These are phyloP conservation scores for Venturia canescens DNA, from an alignment of 1,140 invertebrate species.

Conservation along the genomic window DNA sequence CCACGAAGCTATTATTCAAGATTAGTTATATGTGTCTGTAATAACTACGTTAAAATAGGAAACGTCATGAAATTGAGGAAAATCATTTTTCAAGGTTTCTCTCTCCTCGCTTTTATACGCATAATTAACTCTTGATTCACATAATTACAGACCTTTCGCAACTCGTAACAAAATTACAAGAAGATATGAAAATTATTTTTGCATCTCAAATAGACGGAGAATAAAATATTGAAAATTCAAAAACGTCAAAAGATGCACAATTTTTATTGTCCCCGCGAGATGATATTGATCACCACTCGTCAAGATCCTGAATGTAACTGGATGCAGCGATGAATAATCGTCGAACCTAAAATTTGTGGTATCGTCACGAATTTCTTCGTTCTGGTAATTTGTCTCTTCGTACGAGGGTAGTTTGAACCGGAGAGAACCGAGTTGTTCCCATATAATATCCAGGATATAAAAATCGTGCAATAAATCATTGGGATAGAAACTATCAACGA, in stretches of 20 bases:
- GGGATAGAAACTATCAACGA: neutral
- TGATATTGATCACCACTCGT: no score
- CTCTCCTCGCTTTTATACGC: no score
- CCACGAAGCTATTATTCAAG: slow-evolving; percentile 51
- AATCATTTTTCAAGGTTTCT: slow-evolving; percentile 20
- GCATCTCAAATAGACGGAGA: no score
- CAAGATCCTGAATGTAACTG: no score
- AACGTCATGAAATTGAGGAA: neutral
- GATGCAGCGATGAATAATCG: neutral
- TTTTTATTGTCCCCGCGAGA: no score
- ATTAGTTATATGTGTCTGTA: neutral
- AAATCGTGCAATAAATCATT: slow-evolving; percentile 29
- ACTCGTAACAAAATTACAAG: no score
- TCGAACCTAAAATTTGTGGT: neutral
- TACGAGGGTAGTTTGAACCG: slow-evolving; percentile 5
- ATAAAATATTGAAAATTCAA: no score
- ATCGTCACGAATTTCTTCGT: neutral
- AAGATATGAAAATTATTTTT: no score
- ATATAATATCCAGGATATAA: neutral
- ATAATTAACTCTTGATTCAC: neutral
- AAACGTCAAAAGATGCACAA: no score
- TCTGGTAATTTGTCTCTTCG: neutral
- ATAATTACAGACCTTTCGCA: no score
- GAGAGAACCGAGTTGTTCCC: slow-evolving; percentile 7
- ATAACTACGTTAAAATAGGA: neutral